Conservation (phyloP, 2,888 invertebrate species). For the Lasius fuliginosus region DNA sequence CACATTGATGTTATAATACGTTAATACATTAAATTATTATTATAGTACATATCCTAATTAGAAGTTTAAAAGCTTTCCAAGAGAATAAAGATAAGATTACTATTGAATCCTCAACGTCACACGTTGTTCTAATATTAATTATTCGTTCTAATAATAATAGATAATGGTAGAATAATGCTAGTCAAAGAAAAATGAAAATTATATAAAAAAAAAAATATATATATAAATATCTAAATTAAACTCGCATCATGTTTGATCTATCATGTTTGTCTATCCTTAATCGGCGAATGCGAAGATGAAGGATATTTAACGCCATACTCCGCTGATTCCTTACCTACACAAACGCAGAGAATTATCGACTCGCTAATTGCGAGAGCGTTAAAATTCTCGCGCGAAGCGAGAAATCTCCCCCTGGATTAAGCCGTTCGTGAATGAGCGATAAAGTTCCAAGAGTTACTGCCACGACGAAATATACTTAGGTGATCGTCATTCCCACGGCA, state of each 20-base stretch:
- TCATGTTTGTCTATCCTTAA: background rate
- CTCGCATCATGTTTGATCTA: background rate
- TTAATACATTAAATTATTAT: background rate
- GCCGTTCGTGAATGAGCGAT: constrained; percentile 13
- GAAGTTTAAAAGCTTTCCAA: background rate
- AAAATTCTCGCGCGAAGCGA: background rate
- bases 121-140: background rate
- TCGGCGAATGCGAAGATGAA: background rate
- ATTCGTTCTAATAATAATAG: background rate
- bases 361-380: background rate
- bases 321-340: background rate
- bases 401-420: background rate
- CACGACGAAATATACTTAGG: constrained; percentile 21
- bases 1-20: background rate
- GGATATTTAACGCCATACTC: background rate
- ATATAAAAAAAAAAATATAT: too few species aligned
- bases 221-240: background rate
- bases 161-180: background rate
- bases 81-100: background rate
- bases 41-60: background rate
- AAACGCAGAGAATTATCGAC: background rate
- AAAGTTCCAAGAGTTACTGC: background rate
- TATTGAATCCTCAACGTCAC: background rate
- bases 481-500: constrained; percentile 56
- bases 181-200: background rate